Base-by-base conservation (phyloP, 2,113 vertebrate species). In the Ciconia maguari region DNA sequence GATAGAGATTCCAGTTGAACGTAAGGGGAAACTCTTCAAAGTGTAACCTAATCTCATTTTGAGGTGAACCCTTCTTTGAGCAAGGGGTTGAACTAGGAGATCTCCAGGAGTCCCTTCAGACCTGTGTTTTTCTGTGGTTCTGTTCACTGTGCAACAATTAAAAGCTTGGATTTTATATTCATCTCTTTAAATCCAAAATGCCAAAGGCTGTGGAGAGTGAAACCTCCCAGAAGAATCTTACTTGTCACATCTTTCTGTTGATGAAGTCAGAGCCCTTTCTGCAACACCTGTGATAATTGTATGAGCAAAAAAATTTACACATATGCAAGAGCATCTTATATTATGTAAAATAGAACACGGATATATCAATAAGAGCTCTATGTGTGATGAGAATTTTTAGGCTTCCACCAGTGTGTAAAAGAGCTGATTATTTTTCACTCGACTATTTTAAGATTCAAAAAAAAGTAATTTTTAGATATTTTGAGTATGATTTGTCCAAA, bases 281-380 rank as follows among this genome's bases (percentile, higher is more conserved):
- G n/a, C 44, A 85, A 54, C 18, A 55, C 26, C 6, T 68, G 27
- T 36, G 10, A 13, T 36, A 70, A 44, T 9, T 54, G 9, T 34
- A 34, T 42, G 57, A 85, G 7, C 30, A 44, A 36, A 81, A 65
- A 34, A 11, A 48, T 21, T 3, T 16, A 7, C 2, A 4, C 0
- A 0, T 41, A 13, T 82, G 19, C 25, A 68, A 36, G 19, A 85
- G 3, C 24, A 18, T 89, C 22, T 57, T 36, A 19, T 10, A 6
- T 76, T 42, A 17, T 0, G 1, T 32, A 18, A 89, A 77, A 61
- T 1, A 2, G 19, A 83, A 24, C 12, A 46, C 0, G 0, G 12
- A 21, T 68, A 5, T 5, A 24, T 87, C 36, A 46, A 4, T 75
- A 86, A 71, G 32, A 86, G 16, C 16, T 22, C 9, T 24, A 2